These are phyloP conservation scores for Eulemur mongoz DNA, from an alignment of 2,797 vertebrate genomes.

Conservation along the genomic window DNA sequence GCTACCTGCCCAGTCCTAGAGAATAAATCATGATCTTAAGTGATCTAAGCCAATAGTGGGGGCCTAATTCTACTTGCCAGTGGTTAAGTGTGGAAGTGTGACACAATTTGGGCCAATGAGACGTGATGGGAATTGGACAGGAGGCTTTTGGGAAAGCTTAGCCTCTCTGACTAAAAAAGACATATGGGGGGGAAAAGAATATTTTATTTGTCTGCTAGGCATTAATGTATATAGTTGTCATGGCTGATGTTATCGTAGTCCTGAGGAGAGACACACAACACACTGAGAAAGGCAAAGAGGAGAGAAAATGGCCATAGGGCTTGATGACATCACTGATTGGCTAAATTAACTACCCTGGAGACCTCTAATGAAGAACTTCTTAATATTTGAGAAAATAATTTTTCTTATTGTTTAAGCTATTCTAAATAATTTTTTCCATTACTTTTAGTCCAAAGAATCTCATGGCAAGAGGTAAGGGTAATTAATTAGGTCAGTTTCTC, in stretches of 20 bases:
- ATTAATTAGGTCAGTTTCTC: slow-evolving; percentile 41
- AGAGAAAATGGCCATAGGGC: not conserved
- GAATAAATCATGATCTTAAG: not conserved
- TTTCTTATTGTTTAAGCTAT: slow-evolving; percentile 14
- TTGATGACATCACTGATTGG: not conserved
- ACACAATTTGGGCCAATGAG: not conserved
- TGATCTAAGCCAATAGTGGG: not conserved
- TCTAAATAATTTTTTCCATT: slow-evolving; percentile 9
- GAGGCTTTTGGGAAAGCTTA: not conserved
- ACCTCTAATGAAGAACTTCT: not conserved
- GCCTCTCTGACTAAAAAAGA: not conserved
- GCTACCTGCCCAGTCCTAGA: not conserved
- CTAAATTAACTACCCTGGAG: not conserved
- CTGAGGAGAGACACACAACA: not conserved
- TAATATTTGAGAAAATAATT: slow-evolving; percentile 16
- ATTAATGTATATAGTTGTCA: not conserved
- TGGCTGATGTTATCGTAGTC: not conserved
- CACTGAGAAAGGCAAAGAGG: not conserved
- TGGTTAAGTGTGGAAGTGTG: not conserved
- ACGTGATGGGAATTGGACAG: not conserved
- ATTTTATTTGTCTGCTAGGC: not conserved
- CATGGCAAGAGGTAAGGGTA: slow-evolving; percentile 6
- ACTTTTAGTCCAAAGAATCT: slow-evolving; percentile 24
- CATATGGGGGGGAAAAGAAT: not conserved
- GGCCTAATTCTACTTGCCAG: not conserved